These are phyloP conservation scores for Haemorhous mexicanus DNA, from an alignment of 2,113 vertebrate genomes.

Conservation along the genomic window DNA sequence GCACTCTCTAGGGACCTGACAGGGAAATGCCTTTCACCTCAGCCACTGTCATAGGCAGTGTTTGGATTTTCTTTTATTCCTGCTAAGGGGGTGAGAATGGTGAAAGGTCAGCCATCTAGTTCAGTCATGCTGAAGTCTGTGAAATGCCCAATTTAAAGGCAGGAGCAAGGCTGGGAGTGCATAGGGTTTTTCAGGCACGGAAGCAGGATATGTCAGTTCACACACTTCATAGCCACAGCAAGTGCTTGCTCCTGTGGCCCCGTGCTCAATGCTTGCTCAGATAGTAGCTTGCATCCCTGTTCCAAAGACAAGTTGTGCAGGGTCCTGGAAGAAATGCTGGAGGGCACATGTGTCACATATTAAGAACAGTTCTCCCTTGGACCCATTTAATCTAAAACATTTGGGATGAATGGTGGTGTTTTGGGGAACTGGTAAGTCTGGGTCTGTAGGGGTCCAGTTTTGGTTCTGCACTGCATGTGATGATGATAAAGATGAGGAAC, in stretches of 20 bases:
- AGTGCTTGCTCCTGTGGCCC: not conserved
- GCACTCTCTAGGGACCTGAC: not conserved
- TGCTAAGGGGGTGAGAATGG: accelerated
- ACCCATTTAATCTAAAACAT: not conserved
- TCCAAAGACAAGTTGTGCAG: not conserved
- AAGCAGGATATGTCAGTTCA: not conserved
- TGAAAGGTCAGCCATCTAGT: not conserved
- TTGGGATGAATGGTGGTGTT: not conserved
- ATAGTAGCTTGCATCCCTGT: not conserved
- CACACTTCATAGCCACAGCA: not conserved
- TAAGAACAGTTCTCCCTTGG: not conserved
- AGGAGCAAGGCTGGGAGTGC: not conserved
- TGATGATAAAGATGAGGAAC: not conserved
- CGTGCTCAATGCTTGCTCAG: accelerated
- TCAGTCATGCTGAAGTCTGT: not conserved
- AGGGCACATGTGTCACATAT: not conserved
- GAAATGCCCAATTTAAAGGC: not conserved
- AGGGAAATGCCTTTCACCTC: not conserved
- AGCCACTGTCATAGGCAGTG: not conserved
- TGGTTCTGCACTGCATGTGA: not conserved
- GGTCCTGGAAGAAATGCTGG: not conserved
- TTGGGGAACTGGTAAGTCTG: not conserved
- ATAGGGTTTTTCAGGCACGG: not conserved
- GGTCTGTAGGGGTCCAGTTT: not conserved
- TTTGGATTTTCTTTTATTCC: not conserved